These are phyloP conservation scores for Branchellion lobata DNA, from an alignment of 2,888 invertebrate genomes.

Conservation along the genomic window DNA sequence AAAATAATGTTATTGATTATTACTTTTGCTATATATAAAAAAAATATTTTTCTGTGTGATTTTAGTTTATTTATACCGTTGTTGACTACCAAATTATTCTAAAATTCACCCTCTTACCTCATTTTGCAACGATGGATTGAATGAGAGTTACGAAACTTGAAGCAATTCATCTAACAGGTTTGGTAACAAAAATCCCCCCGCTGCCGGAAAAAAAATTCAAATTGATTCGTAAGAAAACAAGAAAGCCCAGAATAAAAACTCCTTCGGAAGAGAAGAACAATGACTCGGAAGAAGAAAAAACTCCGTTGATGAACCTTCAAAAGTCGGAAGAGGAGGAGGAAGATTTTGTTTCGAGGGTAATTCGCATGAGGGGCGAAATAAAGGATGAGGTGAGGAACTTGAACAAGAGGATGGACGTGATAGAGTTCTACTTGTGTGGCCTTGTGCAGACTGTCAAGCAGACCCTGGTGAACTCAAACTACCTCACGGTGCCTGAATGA, in stretches of 20 bases:
- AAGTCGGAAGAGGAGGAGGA: constrained; percentile 2
- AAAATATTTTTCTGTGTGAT: too few relatives aligned
- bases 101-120: too few relatives aligned
- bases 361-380: constrained; percentile 31
- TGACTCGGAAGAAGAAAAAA: neutral
- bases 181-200: neutral
- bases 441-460: constrained; percentile 3
- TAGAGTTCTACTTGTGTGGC: constrained; percentile 36
- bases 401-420: constrained; percentile 43
- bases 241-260: constrained; percentile 5
- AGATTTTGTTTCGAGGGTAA: constrained; percentile 31
- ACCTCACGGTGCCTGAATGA: neutral
- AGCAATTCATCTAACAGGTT: neutral
- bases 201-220: constrained; percentile 19
- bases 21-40: too few relatives aligned
- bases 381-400: constrained; percentile 37
- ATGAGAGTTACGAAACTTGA: too few relatives aligned
- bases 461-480: neutral
- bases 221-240: neutral
- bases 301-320: neutral
- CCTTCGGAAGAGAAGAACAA: neutral
- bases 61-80: too few relatives aligned
- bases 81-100: too few relatives aligned
- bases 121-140: too few relatives aligned
- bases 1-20: too few relatives aligned